Conservation (phyloP, 2,797 vertebrate genomes). For the Apogon hyalosoma region DNA sequence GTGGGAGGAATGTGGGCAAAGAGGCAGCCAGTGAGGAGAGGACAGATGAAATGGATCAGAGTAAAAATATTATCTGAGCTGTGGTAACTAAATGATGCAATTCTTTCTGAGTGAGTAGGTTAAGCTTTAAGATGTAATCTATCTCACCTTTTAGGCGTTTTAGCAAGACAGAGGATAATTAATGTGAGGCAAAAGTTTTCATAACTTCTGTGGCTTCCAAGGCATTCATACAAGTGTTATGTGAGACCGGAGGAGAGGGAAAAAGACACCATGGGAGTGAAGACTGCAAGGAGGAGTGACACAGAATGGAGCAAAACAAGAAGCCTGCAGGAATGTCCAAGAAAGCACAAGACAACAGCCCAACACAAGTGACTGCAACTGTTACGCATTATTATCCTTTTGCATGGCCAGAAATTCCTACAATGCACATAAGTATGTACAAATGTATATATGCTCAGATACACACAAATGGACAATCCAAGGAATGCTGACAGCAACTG, state of each 20-base stretch:
- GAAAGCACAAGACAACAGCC: constrained; percentile 65
- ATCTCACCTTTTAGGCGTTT: constrained; percentile 66
- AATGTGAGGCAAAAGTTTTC: constrained; percentile 70
- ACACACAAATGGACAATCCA: constrained; percentile 48
- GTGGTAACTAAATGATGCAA: constrained; percentile 57
- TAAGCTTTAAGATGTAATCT: constrained; percentile 65
- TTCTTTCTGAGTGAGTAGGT: constrained; percentile 61
- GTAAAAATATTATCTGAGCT: constrained; percentile 53
- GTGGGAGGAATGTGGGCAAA: constrained; percentile 40
- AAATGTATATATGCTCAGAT: constrained; percentile 29
- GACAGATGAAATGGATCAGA: constrained; percentile 60
- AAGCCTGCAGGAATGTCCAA: constrained; percentile 50
- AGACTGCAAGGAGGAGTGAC: constrained; percentile 62
- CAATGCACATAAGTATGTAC: constrained; percentile 40
- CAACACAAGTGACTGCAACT: constrained; percentile 74
- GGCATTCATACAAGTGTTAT: constrained; percentile 68
- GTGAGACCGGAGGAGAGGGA: constrained; percentile 63
- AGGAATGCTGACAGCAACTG: constrained; percentile 78
- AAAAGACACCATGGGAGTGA: constrained; percentile 72
- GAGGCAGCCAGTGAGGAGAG: constrained; percentile 34
- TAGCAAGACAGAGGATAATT: constrained; percentile 60
- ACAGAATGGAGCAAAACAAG: constrained; percentile 53
- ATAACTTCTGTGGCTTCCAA: constrained; percentile 69
- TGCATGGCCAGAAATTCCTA: constrained; percentile 60
- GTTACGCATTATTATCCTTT: constrained; percentile 69